A percentile compares a stretch with the other conserved stretches of the same genome.
Conservation (phyloP, 2,888 invertebrate genomes). For the Phasia obesa region DNA sequence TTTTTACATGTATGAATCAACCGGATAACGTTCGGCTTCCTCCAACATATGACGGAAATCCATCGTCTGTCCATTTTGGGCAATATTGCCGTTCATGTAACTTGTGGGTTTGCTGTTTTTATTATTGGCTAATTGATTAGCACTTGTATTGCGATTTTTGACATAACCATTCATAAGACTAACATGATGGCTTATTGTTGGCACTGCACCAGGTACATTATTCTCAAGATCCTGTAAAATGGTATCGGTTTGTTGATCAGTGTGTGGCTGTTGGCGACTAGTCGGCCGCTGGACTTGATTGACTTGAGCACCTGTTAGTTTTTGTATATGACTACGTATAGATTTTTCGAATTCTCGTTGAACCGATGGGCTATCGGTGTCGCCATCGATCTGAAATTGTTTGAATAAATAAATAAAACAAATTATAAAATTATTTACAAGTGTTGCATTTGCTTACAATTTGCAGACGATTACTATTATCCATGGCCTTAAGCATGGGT, state of each 20-base stretch:
- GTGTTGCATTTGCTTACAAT: conserved; percentile 87
- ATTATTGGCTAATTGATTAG: conserved; percentile 68
- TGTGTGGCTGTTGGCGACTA: conserved; percentile 49
- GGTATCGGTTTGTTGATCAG: conserved; percentile 78
- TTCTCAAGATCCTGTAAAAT: conserved; percentile 81
- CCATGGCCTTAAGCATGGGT: conserved; percentile 93
- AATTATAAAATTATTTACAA: no score
- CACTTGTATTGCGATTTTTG: conserved; percentile 76
- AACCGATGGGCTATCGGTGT: conserved; percentile 90
- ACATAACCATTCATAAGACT: conserved; percentile 82
- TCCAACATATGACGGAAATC: conserved; percentile 81
- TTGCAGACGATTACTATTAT: conserved; percentile 90
- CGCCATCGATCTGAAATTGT: conserved; percentile 89
- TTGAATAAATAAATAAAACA: background rate
- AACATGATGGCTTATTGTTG: conserved; percentile 83
- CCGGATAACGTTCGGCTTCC: conserved; percentile 81
- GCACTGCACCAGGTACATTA: conserved; percentile 81
- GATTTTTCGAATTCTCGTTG: conserved; percentile 90
- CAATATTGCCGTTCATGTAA: conserved; percentile 78
- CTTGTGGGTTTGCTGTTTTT: conserved; percentile 68
- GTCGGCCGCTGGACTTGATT: conserved; percentile 64
- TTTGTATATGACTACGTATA: conserved; percentile 87
- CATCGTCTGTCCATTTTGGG: conserved; percentile 76
- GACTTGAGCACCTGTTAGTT: conserved; percentile 78
- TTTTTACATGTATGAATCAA: conserved; percentile 80